Evolutionary conservation across 2,888 invertebrate species (phyloP).

Genomic region (Phytoseiulus persimilis): DNA sequence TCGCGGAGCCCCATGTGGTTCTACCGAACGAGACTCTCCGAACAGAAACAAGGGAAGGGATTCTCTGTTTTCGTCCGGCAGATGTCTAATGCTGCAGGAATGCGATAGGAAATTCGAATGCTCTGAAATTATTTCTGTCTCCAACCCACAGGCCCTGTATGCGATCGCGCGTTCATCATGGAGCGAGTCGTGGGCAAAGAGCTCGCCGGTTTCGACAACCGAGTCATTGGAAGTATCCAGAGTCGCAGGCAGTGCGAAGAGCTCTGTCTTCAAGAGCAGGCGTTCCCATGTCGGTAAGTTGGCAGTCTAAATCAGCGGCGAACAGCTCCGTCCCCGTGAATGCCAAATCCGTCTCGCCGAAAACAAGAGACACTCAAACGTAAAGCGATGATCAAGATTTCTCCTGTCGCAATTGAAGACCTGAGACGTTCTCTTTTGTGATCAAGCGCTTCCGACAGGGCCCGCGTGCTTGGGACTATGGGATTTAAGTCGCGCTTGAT

Average conservation of each 20-base stretch:
- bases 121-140: no score
- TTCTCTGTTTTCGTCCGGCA: background rate
- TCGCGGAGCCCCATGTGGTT: background rate
- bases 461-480: background rate
- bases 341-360: background rate
- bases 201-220: slow-evolving; percentile 61
- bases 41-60: no score
- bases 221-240: slow-evolving; percentile 57
- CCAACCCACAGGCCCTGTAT: slow-evolving; percentile 45
- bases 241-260: slow-evolving; percentile 64
- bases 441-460: background rate
- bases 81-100: background rate
- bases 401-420: background rate
- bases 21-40: no score
- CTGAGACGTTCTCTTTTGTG: background rate
- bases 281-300: slow-evolving; percentile 55
- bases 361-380: background rate
- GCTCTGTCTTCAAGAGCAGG: slow-evolving; percentile 55
- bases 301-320: no score
- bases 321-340: background rate
- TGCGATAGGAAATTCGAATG: background rate
- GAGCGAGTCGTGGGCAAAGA: slow-evolving; percentile 68
- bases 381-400: background rate
- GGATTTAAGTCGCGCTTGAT: background rate
- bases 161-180: slow-evolving; percentile 63